Conservation (phyloP, 2,888 invertebrate species). For the Cistogaster globosa region DNA sequence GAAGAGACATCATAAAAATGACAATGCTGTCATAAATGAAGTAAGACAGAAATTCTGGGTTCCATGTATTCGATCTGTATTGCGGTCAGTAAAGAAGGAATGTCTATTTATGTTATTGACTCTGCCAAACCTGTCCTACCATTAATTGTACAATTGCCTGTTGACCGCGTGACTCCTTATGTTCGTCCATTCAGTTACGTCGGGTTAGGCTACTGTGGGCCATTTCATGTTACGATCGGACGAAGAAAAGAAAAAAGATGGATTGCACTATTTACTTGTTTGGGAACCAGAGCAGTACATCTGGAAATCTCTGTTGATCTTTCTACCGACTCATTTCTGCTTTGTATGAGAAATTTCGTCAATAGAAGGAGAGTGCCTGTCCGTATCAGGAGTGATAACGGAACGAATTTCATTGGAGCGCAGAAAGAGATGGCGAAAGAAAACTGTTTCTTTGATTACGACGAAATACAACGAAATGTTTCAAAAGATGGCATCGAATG, state of each 20-base stretch:
- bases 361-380: constrained; percentile 63
- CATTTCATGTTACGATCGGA: constrained; percentile 64
- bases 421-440: constrained; percentile 49
- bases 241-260: constrained; percentile 67
- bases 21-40: constrained; percentile 48
- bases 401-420: constrained; percentile 47
- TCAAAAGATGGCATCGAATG: constrained; percentile 54
- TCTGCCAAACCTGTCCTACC: constrained; percentile 65
- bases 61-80: constrained; percentile 42
- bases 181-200: constrained; percentile 69
- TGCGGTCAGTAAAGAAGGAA: constrained; percentile 48
- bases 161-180: constrained; percentile 66
- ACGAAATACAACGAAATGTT: constrained; percentile 32
- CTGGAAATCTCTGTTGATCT: constrained; percentile 64
- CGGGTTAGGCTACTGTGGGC: constrained; percentile 72
- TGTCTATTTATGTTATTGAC: constrained; percentile 12
- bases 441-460: constrained; percentile 50
- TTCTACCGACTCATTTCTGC: constrained; percentile 66
- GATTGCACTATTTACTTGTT: constrained; percentile 60
- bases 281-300: constrained; percentile 57
- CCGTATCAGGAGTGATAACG: constrained; percentile 62
- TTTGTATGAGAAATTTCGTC: constrained; percentile 69
- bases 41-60: constrained; percentile 64
- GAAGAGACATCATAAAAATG: constrained; percentile 54
- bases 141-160: constrained; percentile 71